These are phyloP conservation scores for Helicorthomorpha holstii DNA, from an alignment of 1,140 invertebrate species.

Conservation along the genomic window DNA sequence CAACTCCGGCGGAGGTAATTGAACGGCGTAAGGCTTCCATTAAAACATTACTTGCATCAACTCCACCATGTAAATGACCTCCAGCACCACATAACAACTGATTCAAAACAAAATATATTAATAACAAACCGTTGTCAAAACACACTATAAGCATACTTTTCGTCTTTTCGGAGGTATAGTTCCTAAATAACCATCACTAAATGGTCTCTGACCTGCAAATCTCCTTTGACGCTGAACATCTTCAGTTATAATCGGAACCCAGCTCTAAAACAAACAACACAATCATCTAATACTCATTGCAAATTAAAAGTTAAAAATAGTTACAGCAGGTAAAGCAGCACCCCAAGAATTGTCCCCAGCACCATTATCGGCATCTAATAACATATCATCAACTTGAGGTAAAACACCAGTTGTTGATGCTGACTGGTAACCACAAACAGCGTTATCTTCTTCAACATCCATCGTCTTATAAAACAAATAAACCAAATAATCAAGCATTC, in stretches of 20 bases:
- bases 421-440: too few species aligned
- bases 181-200: conserved; percentile 65
- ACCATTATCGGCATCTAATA: too few species aligned
- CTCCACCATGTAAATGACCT: not conserved
- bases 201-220: conserved; percentile 34
- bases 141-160: conserved; percentile 37
- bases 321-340: conserved; percentile 30
- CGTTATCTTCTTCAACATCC: too few species aligned
- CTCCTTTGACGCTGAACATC: conserved; percentile 47
- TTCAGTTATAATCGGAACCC: conserved; percentile 60
- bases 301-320: not conserved
- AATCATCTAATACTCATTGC: conserved; percentile 28
- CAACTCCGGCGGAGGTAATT: conserved; percentile 29
- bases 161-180: conserved; percentile 62
- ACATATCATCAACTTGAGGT: too few species aligned
- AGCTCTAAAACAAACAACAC: conserved; percentile 37
- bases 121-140: conserved; percentile 13
- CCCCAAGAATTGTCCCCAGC: conserved; percentile 39
- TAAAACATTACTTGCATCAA: conserved; percentile 11
- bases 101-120: not conserved
- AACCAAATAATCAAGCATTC: too few species aligned
- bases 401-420: too few species aligned
- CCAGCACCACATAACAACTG: not conserved
- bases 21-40: conserved; percentile 30
- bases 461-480: too few species aligned